Evolutionary conservation across 2,888 invertebrate genomes (phyloP), one percentile per base, ranked within the genome.

Genomic region (Fragum fragum): DNA sequence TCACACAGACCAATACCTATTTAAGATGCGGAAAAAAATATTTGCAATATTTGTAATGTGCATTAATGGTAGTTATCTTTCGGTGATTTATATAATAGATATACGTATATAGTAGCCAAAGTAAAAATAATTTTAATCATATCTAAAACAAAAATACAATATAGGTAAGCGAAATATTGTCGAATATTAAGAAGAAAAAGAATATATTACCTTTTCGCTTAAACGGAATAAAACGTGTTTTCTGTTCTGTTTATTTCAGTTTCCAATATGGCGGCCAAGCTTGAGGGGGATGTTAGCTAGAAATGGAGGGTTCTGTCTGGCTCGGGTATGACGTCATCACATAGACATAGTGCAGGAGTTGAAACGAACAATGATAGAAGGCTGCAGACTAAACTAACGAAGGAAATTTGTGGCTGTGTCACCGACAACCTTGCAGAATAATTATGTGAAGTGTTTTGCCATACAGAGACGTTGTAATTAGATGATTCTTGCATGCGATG

Each of bases 181-280:
- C 32, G 9, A 36, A 36, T 36, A 6, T 36, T 6, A 36, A 36
- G 32, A 36, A 36, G 9, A n/a, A 36, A 9, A 36, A 36, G 3
- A 6, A 6, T 36, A 36, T 36, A 36, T 36, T 36, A 36, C 32
- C 32, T 36, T n/a, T 36, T 36, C 32, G 32, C 32, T 9, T 9
- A 36, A 36, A 36, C 32, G 5, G 9, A 36, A 36, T n/a, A n/a
- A n/a, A n/a, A n/a, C n/a, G n/a, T n/a, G n/a, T 36, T 36, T 36
- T 47, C 47, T 47, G 47, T 47, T 47, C 47, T 36, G n/a, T 63
- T 28, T 36, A 36, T 63, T 63, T 32, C 63, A 63, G 63, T 63
- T 63, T 63, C 63, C 63, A 63, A 63, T 32, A 63, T 63, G 63
- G 63, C 63, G 63, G 36, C n/a, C 28, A 32, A n/a, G n/a, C 63